Evolutionary conservation across 2,888 invertebrate species (phyloP), one percentile per base, ranked within the genome.

Genomic region (Carterocephalus palaemon): DNA sequence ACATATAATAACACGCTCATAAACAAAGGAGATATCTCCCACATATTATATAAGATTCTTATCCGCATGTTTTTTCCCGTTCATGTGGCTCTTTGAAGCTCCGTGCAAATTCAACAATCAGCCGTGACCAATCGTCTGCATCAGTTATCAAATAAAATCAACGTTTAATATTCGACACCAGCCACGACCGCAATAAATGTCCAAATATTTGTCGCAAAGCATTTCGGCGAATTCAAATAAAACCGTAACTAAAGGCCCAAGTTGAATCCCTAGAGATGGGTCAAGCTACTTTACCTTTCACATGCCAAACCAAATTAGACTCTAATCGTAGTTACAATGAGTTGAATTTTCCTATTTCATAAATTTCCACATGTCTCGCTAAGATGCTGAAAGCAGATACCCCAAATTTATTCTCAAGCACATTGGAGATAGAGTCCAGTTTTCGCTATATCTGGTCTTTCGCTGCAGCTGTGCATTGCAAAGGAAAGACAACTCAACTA

Each of bases 151-250:
- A 75, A 78, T 70, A 72, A 75, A 73, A 77, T 57, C 67, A 63
- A 54, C 69, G 72, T 67, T 84, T 84, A 77, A 77, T 84, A 84
- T 84, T 79, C 84, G 72, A 70, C 78, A 78, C 83, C 73, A 71
- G 67, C 53, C 70, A 52, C 62, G 56, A 62, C 67, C 49, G 65
- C 70, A 84, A 86, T 86, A 84, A 82, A 84, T 75, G 83, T 84
- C 77, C 79, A 84, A 86, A 86, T 86, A 85, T 86, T 85, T 85
- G 84, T 83, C 74, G 75, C 74, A 70, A 69, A 62, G 67, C 74
- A 74, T 78, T 78, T 66, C 70, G 66, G 71, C 64, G 70, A 72
- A 82, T 83, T 80, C 85, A 78, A 84, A 85, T 84, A 84, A 81
- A 76, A 75, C 83, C 84, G 72, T 83, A 73, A 80, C 85, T 70